Percentiles rank a stretch among this genome's conserved stretches.
phyloP scores from a whole-genome alignment of 2,113 vertebrate species.

The Oxyruncus cristatus region DNA sequence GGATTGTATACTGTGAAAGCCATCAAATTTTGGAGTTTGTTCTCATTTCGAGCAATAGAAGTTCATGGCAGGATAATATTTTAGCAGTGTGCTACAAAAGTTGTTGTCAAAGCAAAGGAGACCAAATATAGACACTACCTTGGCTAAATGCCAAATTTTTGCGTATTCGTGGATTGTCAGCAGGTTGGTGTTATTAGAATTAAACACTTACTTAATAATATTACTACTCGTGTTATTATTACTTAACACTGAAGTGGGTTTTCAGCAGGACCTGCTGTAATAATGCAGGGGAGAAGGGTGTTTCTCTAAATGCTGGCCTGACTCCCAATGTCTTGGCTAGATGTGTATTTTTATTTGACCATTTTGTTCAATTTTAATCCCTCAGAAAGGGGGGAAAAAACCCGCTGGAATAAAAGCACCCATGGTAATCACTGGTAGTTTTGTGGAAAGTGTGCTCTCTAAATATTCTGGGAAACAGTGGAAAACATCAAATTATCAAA shows the following conservation, averaged over 20 bases:
- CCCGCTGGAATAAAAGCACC: background rate
- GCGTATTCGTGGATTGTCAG: fast-evolving
- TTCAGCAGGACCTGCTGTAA: background rate
- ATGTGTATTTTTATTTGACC: background rate
- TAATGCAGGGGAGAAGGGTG: background rate
- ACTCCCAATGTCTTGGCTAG: background rate
- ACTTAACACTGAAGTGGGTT: background rate
- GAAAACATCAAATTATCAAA: background rate
- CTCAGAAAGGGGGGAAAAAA: background rate
- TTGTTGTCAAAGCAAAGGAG: background rate
- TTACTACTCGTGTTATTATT: too few species aligned
- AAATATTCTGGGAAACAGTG: background rate
- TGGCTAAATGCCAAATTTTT: background rate
- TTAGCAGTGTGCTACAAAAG: background rate
- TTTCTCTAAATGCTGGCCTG: background rate
- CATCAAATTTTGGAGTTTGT: background rate
- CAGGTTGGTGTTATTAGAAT: background rate
- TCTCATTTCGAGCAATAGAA: background rate
- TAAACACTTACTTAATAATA: too few species aligned
- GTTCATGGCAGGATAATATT: background rate
- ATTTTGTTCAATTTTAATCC: background rate
- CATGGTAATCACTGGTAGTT: background rate
- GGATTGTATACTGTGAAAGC: background rate
- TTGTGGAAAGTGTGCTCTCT: background rate
- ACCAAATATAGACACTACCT: background rate